Evolutionary conservation across 2,888 invertebrate genomes (phyloP).

Genomic region (Synanthedon myopaeformis): DNA sequence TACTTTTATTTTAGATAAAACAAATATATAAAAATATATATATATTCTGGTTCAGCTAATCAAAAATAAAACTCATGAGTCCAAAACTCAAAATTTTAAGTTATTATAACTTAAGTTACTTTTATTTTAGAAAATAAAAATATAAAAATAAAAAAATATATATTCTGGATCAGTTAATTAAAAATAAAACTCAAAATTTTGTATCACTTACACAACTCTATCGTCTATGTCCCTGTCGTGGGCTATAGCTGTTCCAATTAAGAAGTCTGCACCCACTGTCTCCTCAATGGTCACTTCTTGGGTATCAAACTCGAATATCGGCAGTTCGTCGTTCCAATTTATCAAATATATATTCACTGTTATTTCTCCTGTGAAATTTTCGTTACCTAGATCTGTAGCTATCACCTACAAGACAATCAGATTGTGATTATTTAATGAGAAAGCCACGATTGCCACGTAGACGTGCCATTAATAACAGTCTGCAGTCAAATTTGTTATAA

Average conservation of each 20-base stretch:
- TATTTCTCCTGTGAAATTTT: constrained; percentile 35
- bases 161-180: too few relatives aligned
- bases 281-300: constrained; percentile 62
- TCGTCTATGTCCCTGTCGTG: constrained; percentile 73
- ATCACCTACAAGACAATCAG: constrained; percentile 26
- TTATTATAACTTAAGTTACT: too few relatives aligned
- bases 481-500: neutral
- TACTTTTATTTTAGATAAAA: too few relatives aligned
- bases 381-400: constrained; percentile 40
- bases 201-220: constrained; percentile 60
- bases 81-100: too few relatives aligned
- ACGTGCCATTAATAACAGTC: neutral
- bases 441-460: too few relatives aligned
- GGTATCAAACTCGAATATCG: constrained; percentile 62
- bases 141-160: too few relatives aligned
- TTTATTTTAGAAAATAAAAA: too few relatives aligned
- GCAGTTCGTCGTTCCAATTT: constrained; percentile 80
- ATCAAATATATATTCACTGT: constrained; percentile 62
- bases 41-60: too few relatives aligned
- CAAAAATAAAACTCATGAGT: too few relatives aligned
- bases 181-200: neutral
- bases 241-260: constrained; percentile 68
- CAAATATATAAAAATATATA: too few relatives aligned
- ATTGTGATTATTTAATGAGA: neutral
- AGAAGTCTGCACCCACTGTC: constrained; percentile 55